Evolutionary conservation across 2,113 vertebrate genomes (phyloP), one percentile per base, ranked within the genome.

Genomic region (Corythoichthys intestinalis): DNA sequence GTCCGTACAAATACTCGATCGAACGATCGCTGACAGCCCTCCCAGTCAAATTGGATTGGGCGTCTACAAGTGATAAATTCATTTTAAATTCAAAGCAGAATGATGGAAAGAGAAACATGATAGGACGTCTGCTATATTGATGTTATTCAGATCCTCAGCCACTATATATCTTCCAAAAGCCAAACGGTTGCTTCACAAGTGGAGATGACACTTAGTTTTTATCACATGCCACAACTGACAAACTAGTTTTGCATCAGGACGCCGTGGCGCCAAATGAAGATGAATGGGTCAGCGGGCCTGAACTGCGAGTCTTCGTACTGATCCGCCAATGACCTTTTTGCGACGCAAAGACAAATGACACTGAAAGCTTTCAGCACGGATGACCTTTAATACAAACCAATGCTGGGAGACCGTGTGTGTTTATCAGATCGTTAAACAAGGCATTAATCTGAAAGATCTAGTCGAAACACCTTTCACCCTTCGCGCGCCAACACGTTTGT

Each of bases 141-240:
- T 62, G 67, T 57, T 54, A 20, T 64, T 41, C 39, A 63, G 67
- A 56, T 65, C 46, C 75, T 75, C 65, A 80, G 69, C 69, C 64
- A 79, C 70, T 65, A 78, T 78, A 83, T 69, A 81, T 65, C 71
- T 71, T 41, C 47, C 80, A 79, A 77, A 79, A 77, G 71, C 48
- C 47, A n/a, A 76, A 66, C 9, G 71, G 61, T 66, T 75, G 69
- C 81, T 78, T 81, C 47, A 75, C 81, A 79, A 74, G 39, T 7
- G 1, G 7, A 75, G 59, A 20, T 49, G 73, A 76, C 73, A 69
- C 56, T 62, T 77, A 69, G 82, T 80, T 72, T 58, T 65, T 28
- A 66, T 65, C 41, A 15, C 49, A 4, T 20, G 61, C 28, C 60
- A 69, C 61, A 44, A 76, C 59, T 74, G 74, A 76, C 69, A 75